Evolutionary conservation across 2,888 invertebrate species (phyloP).

Genomic region (Cataglyphis cursor): DNA sequence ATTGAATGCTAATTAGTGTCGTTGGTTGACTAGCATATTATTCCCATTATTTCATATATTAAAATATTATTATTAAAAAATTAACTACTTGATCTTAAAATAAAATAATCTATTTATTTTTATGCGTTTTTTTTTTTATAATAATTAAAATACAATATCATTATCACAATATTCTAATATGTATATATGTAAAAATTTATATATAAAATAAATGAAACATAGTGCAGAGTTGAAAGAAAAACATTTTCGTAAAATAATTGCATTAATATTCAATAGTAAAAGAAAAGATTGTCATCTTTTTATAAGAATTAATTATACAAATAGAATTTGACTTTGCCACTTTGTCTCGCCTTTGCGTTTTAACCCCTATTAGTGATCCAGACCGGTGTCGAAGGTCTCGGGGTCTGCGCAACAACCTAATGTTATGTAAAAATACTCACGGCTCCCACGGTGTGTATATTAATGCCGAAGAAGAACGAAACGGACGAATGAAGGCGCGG

Average conservation of each 20-base stretch:
- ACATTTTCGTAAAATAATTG: slow-evolving; percentile 11
- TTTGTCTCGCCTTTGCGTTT: slow-evolving; percentile 76
- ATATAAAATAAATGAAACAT: neutral
- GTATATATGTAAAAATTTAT: neutral
- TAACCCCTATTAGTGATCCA: slow-evolving; percentile 84
- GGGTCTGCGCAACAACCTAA: slow-evolving; percentile 77
- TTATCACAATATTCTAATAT: neutral
- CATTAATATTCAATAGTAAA: neutral
- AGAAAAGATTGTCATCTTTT: neutral
- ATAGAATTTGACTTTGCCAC: neutral
- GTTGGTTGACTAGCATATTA: neutral
- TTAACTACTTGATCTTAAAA: neutral
- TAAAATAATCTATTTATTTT: neutral
- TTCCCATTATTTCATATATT: neutral
- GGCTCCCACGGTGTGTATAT: slow-evolving; percentile 70
- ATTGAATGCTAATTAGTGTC: neutral
- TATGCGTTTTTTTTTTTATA: neutral
- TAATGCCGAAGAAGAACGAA: slow-evolving; percentile 75
- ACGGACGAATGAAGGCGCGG: slow-evolving; percentile 37
- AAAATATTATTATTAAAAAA: neutral
- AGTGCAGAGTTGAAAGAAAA: slow-evolving; percentile 3
- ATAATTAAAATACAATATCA: neutral
- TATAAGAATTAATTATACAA: neutral
- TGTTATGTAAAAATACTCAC: slow-evolving; percentile 83
- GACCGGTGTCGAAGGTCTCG: slow-evolving; percentile 30